phyloP scores from a whole-genome alignment of 37 sponge, comb jelly and placozoan genomes.

The Halichondria panicea region DNA sequence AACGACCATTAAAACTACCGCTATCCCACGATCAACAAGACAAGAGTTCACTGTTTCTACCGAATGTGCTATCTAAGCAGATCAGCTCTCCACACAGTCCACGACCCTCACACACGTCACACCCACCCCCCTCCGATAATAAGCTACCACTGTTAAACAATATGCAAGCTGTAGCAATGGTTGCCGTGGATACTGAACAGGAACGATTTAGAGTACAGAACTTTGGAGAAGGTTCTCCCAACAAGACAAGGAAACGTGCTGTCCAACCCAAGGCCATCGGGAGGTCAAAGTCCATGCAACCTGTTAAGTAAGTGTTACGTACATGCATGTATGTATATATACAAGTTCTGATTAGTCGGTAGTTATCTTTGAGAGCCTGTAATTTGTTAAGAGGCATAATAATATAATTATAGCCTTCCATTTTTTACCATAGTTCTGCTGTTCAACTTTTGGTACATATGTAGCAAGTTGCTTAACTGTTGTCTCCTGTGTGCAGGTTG shows the following conservation, averaged over 20 bases:
- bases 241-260: background rate
- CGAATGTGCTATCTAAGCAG: too few species aligned
- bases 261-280: background rate
- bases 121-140: background rate
- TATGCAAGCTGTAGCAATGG: constrained; percentile 56
- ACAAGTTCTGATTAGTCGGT: background rate
- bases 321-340: background rate
- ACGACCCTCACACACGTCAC: background rate
- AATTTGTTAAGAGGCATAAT: too few species aligned
- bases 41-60: too few species aligned
- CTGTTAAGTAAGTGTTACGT: constrained; percentile 18
- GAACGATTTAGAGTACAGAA: constrained; percentile 35
- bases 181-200: constrained; percentile 62
- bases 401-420: too few species aligned
- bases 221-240: constrained; percentile 5
- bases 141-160: constrained; percentile 29
- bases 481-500: too few species aligned
- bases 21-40: too few species aligned
- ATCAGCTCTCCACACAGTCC: background rate
- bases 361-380: background rate
- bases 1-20: too few species aligned
- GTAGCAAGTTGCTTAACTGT: too few species aligned
- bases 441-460: too few species aligned
- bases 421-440: too few species aligned
- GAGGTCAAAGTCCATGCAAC: constrained; percentile 36